Evolutionary conservation across 2,888 invertebrate genomes (phyloP), one percentile per base, ranked within the genome.

Genomic region (Coelopa pilipes): DNA sequence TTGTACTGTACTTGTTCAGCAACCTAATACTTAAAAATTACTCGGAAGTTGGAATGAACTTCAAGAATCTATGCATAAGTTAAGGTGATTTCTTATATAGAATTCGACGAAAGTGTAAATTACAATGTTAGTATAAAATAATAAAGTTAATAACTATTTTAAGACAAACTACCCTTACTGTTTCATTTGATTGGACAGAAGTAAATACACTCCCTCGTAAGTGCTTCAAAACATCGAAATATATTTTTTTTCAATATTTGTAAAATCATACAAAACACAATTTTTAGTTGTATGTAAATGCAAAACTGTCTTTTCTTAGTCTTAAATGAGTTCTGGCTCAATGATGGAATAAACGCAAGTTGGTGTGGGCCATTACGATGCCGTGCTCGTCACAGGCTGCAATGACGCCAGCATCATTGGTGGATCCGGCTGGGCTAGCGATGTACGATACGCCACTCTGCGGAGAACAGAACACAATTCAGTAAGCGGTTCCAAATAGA

Each of bases 401-500:
- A 77, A 96, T 93, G 11, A 99, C 95, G 78, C 92, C 93, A 70
- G 91, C 91, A 86, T 99, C 99, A 86, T 98, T 98, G 80, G 93
- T 96, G 1, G 98, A 98, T 12, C 99, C 99, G 0, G 96, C 90
- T 13, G 99, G 98, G 84, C 97, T 96, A 71, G 93, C 97, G 80
- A 99, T 95, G 87, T 92, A 99, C 66, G 93, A 91, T 21, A 98
- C 99, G 19, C 99, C 99, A 84, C 95, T 96, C 98, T 98, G 63
- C 0, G 3, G 7, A 49, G 13, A 45, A 34, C 72, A 45, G 50
- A 17, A 24, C 50, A 62, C 13, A 68, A 59, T 19, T 53, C 53
- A 57, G 15, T 24, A 72, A 49, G 46, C 12, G 55, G 45, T 50
- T 17, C n/a, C 12, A 17, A 45, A 4, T 10, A 55, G 10, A 19